Base-by-base conservation (phyloP, 2,113 vertebrate species). In the Argyrosomus japonicus region DNA sequence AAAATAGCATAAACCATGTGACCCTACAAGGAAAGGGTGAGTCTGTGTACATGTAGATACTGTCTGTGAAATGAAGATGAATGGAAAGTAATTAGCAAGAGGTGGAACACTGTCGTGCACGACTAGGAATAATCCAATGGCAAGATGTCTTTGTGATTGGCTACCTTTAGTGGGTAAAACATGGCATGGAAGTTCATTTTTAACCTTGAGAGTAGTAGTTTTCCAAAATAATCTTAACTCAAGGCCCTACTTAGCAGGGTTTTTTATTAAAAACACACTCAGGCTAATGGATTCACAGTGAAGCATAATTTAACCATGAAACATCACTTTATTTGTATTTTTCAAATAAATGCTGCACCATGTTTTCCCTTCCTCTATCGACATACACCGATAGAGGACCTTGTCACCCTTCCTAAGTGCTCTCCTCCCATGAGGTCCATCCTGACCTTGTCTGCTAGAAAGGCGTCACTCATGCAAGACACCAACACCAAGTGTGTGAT, bases 1-100 rank as follows among this genome's bases (percentile, higher is more conserved):
- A 71, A 71, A 67, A 63, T 61, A 87, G 56, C 74, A 23, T 18
- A 25, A 81, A 25, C 58, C 72, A 67, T 54, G 48, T 45, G 17
- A 83, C 50, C 48, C 50, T 23, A 64, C 36, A 29, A 12, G 36
- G 77, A 74, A 51, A 60, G 36, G 48, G 54, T 43, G 43, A 29
- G 61, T 0, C 13, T 36, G 47, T 48, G 57, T 56, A 69, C 50
- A 0, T 69, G 50, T 50, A 67, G 64, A 75, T 84, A 21, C 13
- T 17, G 51, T 85, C 72, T 68, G 53, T 70, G 29, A 81, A 50
- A 88, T 67, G 60, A 86, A 82, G 81, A 84, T 80, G 48, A 69
- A 48, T 70, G 48, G 71, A 80, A 43, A 32, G 67, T 76, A 56
- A 21, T 79, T 23, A 76, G 50, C 54, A 21, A 68, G 64, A 61